Base-by-base conservation (phyloP, 2,113 vertebrate species). In the Bungarus multicinctus region DNA sequence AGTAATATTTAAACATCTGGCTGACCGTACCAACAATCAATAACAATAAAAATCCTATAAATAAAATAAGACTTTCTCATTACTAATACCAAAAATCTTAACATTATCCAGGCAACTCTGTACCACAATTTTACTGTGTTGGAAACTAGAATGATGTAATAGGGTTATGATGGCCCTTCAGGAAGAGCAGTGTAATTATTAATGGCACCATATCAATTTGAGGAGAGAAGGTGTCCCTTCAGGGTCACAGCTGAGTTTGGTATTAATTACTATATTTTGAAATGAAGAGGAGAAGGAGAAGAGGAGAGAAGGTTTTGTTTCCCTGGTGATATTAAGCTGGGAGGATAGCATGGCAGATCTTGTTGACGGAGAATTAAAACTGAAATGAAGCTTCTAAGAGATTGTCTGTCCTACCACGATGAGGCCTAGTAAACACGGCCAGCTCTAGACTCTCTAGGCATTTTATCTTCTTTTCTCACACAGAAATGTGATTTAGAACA, bases 231-330 rank as follows among this genome's bases (percentile, higher is more conserved):
- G 89, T 5, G 2, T 74, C 12, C 90, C 92, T 14, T 5, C 58
- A 2, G 95, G 96, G 96, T 96, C 95, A 94, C 4, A 0, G 0
- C 5, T 12, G 90, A 92, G 34, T 12, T 14, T 0, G 0, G 74
- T 91, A 52, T 94, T 86, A 87, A 90, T 69, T 95, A 7, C 53
- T 12, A 22, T 25, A 54, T 87, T 85, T 8, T 89, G 85, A 93
- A 96, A 0, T 94, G 86, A 94, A 3, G 3, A 88, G 87, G 74
- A 95, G 93, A 94, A 94, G 94, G 53, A 55, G 91, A 57, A 7
- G 60, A 85, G 96, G 94, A 58, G 89, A 87, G 52, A 85, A 60
- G 20, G 95, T 97, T 98, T 96, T 1, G 91, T 94, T 98, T 96
- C 96, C 96, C 89, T 57, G 45, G 0, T 43, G 8, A 85, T 18